Conservation (phyloP, 2,888 invertebrate genomes). For the Augiades crinisus region DNA sequence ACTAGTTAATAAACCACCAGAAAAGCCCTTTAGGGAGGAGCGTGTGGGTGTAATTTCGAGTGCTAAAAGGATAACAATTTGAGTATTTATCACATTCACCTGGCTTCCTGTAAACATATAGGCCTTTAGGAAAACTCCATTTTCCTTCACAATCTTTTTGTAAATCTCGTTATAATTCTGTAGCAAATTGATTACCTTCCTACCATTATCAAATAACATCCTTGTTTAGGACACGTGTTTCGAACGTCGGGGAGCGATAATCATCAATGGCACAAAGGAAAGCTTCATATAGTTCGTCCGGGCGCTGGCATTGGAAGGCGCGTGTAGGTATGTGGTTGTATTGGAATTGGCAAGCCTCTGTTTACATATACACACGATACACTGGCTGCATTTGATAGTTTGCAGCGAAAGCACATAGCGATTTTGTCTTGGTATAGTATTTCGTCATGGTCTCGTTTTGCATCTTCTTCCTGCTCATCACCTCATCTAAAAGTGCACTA, state of each 20-base stretch:
- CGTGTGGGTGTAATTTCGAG: constrained; percentile 16
- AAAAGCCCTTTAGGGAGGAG: constrained; percentile 29
- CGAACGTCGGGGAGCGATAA: constrained; percentile 22
- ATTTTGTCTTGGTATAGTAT: constrained; percentile 40
- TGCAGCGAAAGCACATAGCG: constrained; percentile 38
- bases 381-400: constrained; percentile 30
- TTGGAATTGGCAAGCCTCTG: constrained; percentile 6
- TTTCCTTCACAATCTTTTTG: constrained; percentile 21
- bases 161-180: constrained; percentile 31
- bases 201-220: neutral
- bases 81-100: constrained; percentile 23
- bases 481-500: constrained; percentile 32
- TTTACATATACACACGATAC: constrained; percentile 29
- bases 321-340: constrained; percentile 35
- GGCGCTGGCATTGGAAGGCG: constrained; percentile 34
- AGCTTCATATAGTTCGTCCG: constrained; percentile 34
- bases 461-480: constrained; percentile 34
- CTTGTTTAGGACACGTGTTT: neutral
- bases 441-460: constrained; percentile 36
- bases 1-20: constrained; percentile 20
- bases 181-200: constrained; percentile 30
- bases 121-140: constrained; percentile 22
- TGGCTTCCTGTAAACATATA: constrained; percentile 31
- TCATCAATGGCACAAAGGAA: constrained; percentile 36
- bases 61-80: neutral